Percentiles rank a stretch among this genome's conserved stretches.
Evolutionary conservation across 2,888 invertebrate species (phyloP).

Genomic region (Anorthoa munda): DNA sequence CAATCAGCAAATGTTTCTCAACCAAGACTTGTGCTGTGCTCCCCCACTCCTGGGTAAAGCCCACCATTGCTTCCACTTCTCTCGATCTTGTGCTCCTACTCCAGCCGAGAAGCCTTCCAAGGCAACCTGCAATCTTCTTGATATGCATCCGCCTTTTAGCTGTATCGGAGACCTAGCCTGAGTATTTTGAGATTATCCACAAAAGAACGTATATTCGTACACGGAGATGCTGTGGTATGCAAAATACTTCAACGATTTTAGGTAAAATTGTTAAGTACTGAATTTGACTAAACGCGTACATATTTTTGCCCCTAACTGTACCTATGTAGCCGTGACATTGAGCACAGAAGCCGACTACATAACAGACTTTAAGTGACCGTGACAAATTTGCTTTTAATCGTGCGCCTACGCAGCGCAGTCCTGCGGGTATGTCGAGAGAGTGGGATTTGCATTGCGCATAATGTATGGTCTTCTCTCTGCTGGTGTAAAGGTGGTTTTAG

Average conservation of each 20-base stretch:
- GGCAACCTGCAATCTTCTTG: too few relatives aligned
- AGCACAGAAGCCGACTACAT: constrained; percentile 63
- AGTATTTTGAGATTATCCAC: too few relatives aligned
- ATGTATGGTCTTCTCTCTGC: constrained; percentile 35
- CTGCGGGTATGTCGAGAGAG: constrained; percentile 55
- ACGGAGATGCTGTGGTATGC: neutral
- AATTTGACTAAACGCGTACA: neutral
- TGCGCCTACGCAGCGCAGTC: constrained; percentile 59
- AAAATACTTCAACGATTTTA: neutral
- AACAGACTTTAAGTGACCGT: constrained; percentile 67
- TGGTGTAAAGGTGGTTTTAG: constrained; percentile 23
- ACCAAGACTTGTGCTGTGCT: neutral
- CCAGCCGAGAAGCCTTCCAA: too few relatives aligned
- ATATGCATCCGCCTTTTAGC: too few relatives aligned
- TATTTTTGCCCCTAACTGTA: constrained; percentile 26
- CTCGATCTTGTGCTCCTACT: neutral
- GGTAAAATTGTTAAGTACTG: neutral
- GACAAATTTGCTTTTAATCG: constrained; percentile 69
- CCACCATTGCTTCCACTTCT: neutral
- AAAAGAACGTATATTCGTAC: neutral
- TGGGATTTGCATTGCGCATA: constrained; percentile 55
- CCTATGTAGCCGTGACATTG: constrained; percentile 70
- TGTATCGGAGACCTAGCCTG: neutral
- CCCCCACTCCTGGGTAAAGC: neutral
- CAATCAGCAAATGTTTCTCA: too few relatives aligned